Evolutionary conservation across 2,113 vertebrate species (phyloP).

Genomic region (Micronisus gabar): DNA sequence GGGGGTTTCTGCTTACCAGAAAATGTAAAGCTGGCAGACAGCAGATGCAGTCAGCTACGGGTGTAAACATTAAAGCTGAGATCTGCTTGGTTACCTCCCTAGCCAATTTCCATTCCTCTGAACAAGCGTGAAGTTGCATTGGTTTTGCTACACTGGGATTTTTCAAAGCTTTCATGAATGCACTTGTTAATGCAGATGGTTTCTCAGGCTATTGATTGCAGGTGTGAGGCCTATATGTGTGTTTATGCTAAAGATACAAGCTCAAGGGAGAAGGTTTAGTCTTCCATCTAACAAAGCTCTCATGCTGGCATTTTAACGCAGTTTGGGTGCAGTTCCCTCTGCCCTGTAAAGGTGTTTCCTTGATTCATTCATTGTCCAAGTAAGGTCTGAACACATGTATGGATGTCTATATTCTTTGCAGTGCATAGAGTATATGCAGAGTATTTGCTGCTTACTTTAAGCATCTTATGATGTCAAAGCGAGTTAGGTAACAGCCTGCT

Average conservation of each 20-base stretch:
- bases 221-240: neutral
- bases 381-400: neutral
- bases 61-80: neutral
- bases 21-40: neutral
- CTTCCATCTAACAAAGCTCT: neutral
- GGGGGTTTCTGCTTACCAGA: neutral
- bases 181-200: neutral
- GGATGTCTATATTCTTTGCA: neutral
- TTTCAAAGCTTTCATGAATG: neutral
- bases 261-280: neutral
- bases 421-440: neutral
- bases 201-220: neutral
- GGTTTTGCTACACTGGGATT: neutral
- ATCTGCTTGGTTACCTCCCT: neutral
- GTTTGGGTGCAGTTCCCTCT: neutral
- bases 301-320: fast-evolving
- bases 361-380: neutral
- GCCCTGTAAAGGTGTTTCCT: neutral
- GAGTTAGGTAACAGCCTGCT: neutral
- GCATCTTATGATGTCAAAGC: neutral
- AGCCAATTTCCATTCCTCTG: neutral
- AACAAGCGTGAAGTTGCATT: neutral
- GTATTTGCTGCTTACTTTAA: neutral
- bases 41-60: neutral
- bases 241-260: neutral